Base-by-base conservation (phyloP, 2,797 vertebrate genomes). In the Enteromius viviparus region DNA sequence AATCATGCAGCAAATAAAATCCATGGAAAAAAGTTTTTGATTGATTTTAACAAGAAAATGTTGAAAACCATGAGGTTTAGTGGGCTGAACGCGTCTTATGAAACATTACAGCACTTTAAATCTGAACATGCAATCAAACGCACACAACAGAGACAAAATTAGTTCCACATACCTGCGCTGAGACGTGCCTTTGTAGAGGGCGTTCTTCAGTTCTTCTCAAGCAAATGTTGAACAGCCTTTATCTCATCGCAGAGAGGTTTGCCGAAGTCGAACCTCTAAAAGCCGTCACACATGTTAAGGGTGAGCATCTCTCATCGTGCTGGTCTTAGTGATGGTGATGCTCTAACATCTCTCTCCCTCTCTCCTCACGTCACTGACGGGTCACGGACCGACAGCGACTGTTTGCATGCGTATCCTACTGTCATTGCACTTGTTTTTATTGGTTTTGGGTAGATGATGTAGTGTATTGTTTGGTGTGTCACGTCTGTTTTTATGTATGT, bases 131-230 rank as follows among this genome's bases (percentile, higher is more conserved):
- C n/a, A 47, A 12, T 51, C 21, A 15, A 34, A 34, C 26, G 26
- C 70, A 51, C 29, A 32, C 45, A 75, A 40, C 11, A 15, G 47
- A 47, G 17, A 21, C 29, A 19, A 29, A 26, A 29, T 51, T 32
- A 40, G 32, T 76, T 60, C 14, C 53, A 77, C 58, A 45, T 45
- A 77, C 76, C 76, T 77, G 58, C 40, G 58, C 58, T n/a, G 40
- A 42, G 15, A 64, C 37, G 34, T 62, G 75, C 34, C 75, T 42
- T 23, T 62, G 15, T 26, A 19, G 55, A 4, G 40, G 23, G 75
- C 40, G 40, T 64, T 77, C 76, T 32, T 77, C 23, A 32, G 37
- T 47, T 32, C 23, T 62, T 77, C 76, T 29, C 14, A 76, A 7
- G n/a, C 53, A 26, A 17, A 76, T 77, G 58, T 45, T 45, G 5